Evolutionary conservation across 2,888 invertebrate genomes (phyloP), one percentile per base, ranked within the genome.

Genomic region (Torymus auratus): DNA sequence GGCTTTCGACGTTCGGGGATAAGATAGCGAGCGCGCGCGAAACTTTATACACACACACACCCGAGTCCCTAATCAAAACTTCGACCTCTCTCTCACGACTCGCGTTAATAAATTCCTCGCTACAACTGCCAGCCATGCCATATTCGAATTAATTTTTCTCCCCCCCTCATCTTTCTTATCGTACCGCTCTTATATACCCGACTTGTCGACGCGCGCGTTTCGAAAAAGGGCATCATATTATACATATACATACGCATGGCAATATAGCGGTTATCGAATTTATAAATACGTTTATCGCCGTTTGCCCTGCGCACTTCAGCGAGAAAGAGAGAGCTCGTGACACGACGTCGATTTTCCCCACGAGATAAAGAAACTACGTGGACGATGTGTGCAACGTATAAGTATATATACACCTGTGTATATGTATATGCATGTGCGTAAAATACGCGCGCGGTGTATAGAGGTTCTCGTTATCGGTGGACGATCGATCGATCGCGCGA

Each of bases 61-160:
- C 53, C 14, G n/a, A 60, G 67, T 15, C 5, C 41, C 72, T 78
- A 78, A 72, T 72, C 72, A 69, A 65, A 15, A 55, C 13, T 41
- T 41, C 41, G 41, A 50, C 10, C 50, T 20, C 14, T 23, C 13
- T 55, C 2, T 55, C 68, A 7, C 65, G n/a, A 13, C 20, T 4
- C 53, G 23, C 68, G 20, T 62, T 62, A 69, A 79, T 79, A 79
- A 74, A 69, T 62, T 74, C 69, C 64, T 56, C 15, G 12, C 14
- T 52, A 64, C 58, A 58, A 53, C 65, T 68, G 68, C 68, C 68
- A 50, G 41, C 65, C 73, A 69, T 56, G 68, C 74, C 56, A 62
- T 53, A 69, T 69, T 74, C 64, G 56, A 79, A 79, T 79, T 74
- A 79, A 74, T 69, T 69, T 79, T 68, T 50, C 14, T 41, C 41